Conservation (phyloP, 2,113 vertebrate species). For the Machaerirhynchus nigripectus region DNA sequence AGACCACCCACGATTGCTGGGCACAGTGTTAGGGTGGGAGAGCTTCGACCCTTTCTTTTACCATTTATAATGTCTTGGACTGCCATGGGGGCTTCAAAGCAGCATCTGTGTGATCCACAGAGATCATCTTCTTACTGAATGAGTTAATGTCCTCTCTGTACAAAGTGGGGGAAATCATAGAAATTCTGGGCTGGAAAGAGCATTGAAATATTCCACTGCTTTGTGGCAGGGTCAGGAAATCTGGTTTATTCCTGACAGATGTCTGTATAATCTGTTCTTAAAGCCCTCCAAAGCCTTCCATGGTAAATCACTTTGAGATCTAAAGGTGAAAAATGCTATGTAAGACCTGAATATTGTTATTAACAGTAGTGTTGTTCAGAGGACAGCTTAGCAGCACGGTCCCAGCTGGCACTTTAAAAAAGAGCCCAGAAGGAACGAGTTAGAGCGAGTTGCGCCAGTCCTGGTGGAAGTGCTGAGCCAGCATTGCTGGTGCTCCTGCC, state of each 20-base stretch:
- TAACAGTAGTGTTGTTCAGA: slow-evolving; percentile 33
- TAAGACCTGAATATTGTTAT: slow-evolving; percentile 60
- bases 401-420: slow-evolving; percentile 36
- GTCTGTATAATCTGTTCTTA: slow-evolving; percentile 51
- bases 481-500: slow-evolving; percentile 3
- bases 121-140: not conserved
- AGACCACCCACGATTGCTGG: not conserved
- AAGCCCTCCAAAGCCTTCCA: slow-evolving; percentile 31
- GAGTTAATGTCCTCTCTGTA: not conserved
- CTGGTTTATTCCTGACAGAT: slow-evolving; percentile 64
- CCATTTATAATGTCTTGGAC: not conserved
- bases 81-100: not conserved
- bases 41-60: not conserved
- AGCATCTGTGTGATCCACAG: not conserved
- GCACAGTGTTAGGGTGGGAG: not conserved
- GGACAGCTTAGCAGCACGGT: slow-evolving; percentile 53
- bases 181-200: not conserved
- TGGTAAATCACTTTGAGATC: slow-evolving; percentile 47
- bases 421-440: slow-evolving; percentile 42
- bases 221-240: slow-evolving; percentile 44
- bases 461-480: slow-evolving; percentile 27
- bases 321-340: slow-evolving; percentile 49
- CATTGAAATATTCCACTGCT: not conserved
- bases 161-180: not conserved
- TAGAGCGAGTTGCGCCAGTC: not conserved